phyloP scores from a whole-genome alignment of 1,140 invertebrate species.

The Platorchestia sp. region DNA sequence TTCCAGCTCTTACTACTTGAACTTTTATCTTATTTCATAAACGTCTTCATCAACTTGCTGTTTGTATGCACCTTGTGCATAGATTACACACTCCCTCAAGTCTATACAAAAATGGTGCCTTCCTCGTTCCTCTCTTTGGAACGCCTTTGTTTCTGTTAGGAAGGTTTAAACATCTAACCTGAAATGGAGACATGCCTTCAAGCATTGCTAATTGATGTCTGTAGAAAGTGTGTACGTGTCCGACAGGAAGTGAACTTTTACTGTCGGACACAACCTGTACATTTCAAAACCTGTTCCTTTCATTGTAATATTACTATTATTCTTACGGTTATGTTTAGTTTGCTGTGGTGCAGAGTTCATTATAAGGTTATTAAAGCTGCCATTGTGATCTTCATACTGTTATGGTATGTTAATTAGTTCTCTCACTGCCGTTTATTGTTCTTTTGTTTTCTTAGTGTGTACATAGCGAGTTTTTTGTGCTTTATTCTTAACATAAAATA shows the following conservation, averaged over 20 bases:
- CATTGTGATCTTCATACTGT: slow-evolving; percentile 46
- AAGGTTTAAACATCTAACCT: no score
- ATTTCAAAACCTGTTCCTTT: neutral
- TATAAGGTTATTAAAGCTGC: slow-evolving; percentile 35
- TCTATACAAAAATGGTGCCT: no score
- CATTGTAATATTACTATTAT: neutral
- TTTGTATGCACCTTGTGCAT: no score
- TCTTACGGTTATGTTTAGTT: neutral
- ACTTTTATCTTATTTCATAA: no score
- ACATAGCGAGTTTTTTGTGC: neutral
- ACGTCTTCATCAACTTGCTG: no score
- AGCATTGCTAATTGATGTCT: no score
- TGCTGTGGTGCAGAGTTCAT: slow-evolving; percentile 32
- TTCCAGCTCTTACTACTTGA: no score
- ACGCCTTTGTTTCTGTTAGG: no score
- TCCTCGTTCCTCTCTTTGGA: no score
- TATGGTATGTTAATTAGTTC: neutral
- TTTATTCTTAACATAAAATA: neutral
- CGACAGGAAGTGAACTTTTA: neutral
- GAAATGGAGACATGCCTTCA: no score
- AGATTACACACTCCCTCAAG: no score
- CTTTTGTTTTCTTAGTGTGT: slow-evolving; percentile 21
- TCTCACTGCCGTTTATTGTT: slow-evolving; percentile 44
- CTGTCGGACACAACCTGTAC: neutral
- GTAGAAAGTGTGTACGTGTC: neutral